Percentiles rank a stretch among this genome's conserved stretches.
Evolutionary conservation across 2,113 vertebrate genomes (phyloP).

Genomic region (Piaya cayana): DNA sequence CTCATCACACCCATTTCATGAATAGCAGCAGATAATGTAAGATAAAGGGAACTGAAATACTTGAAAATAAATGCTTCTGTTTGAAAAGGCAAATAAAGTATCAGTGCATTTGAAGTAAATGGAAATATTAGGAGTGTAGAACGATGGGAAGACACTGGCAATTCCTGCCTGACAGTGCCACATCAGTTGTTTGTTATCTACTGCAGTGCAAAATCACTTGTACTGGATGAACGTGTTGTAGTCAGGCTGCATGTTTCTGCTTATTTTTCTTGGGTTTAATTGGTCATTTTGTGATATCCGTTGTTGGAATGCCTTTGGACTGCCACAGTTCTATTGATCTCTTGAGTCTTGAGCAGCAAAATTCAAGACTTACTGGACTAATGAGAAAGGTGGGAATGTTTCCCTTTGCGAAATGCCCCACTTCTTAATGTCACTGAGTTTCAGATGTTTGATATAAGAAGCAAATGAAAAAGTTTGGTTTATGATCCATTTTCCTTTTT

Average conservation of each 20-base stretch:
- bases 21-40: not conserved
- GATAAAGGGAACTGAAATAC: not conserved
- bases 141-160: not conserved
- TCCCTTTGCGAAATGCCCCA: not conserved
- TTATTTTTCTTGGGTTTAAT: not conserved
- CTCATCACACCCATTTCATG: not conserved
- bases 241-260: not conserved
- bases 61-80: not conserved
- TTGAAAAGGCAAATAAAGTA: not conserved
- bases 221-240: not conserved
- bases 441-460: not conserved
- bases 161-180: not conserved
- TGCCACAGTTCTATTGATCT: not conserved
- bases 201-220: not conserved
- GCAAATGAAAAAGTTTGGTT: not conserved
- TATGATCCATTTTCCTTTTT: not conserved
- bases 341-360: not conserved
- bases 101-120: not conserved
- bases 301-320: not conserved
- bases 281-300: not conserved
- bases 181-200: not conserved
- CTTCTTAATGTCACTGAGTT: not conserved
- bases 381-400: not conserved
- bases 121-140: not conserved
- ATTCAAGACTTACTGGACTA: not conserved